Evolutionary conservation across 2,888 invertebrate species (phyloP), one percentile per base, ranked within the genome.

Genomic region (Dryococelus australis): DNA sequence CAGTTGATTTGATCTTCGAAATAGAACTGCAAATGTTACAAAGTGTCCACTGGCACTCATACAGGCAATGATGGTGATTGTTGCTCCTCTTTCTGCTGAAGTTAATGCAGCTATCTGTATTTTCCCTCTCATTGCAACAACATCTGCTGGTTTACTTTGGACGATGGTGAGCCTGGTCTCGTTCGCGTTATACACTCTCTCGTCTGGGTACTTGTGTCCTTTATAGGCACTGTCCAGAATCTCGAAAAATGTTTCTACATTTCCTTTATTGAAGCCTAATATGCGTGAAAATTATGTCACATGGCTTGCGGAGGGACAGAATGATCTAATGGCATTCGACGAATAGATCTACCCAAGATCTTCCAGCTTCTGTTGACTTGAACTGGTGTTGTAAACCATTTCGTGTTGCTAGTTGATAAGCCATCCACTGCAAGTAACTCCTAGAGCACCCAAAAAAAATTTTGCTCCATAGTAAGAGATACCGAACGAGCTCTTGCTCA

Each of bases 41-140:
- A 86, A 87, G 12, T 13, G 24, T n/a, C 28, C 86, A 20, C 81
- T 26, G 35, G 86, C 86, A 87, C 78, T 87, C 86, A 86, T 86
- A 84, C 86, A 86, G 27, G 28, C 20, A 28, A 87, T 47, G 12
- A 84, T 35, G 10, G 78, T 86, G 27, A 87, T 78, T 16, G 47
- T 53, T 13, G 80, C 16, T n/a, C 20, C 65, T 43, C 87, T 85
- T 65, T 87, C 85, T 24, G 85, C 81, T n/a, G 85, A 85, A 79
- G 85, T 86, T 28, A 26, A 26, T n/a, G 87, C 85, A 26, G 16
- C 87, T 47, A 87, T 80, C 53, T 85, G 86, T 24, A 51, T 27
- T 86, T 86, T 87, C 26, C 86, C 85, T 47, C 85, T 86, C 20
- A 0, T 35, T 81, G 35, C 35, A 35, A 35, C 35, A 35, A 35